phyloP scores from a whole-genome alignment of 2,113 vertebrate species.

The Terrapene triunguis region DNA sequence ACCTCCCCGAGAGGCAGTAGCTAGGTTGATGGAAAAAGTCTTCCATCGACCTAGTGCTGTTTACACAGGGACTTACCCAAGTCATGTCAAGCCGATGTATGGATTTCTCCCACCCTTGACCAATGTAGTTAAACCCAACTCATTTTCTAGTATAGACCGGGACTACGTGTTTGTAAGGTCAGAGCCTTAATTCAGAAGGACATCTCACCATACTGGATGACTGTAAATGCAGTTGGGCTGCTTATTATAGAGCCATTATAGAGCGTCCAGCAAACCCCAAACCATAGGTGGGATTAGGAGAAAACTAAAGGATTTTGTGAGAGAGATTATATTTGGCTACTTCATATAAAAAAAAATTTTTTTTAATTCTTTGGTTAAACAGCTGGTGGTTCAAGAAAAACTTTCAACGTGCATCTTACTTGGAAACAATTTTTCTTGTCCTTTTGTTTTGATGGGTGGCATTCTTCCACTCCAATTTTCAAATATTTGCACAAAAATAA shows the following conservation, averaged over 20 bases:
- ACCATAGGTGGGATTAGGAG: neutral
- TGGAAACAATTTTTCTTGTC: neutral
- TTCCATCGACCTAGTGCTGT: neutral
- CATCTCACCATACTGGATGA: neutral
- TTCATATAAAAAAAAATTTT: neutral
- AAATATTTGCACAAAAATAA: neutral
- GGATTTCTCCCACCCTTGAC: neutral
- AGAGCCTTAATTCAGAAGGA: accelerated
- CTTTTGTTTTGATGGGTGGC: neutral
- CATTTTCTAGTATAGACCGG: neutral
- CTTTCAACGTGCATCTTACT: neutral
- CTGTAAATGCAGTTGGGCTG: neutral
- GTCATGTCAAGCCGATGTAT: neutral
- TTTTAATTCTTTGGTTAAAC: neutral
- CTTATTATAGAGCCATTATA: neutral
- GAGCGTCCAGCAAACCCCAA: neutral
- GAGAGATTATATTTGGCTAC: neutral
- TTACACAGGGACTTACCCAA: neutral
- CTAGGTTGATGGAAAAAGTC: neutral
- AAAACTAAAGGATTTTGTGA: neutral
- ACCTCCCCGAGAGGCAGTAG: neutral
- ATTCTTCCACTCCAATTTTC: neutral
- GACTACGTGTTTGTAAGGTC: neutral
- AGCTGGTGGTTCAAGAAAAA: neutral
- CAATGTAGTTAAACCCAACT: neutral